Base-by-base conservation (phyloP, 2,797 vertebrate species). In the Zenarchopterus dispar region DNA sequence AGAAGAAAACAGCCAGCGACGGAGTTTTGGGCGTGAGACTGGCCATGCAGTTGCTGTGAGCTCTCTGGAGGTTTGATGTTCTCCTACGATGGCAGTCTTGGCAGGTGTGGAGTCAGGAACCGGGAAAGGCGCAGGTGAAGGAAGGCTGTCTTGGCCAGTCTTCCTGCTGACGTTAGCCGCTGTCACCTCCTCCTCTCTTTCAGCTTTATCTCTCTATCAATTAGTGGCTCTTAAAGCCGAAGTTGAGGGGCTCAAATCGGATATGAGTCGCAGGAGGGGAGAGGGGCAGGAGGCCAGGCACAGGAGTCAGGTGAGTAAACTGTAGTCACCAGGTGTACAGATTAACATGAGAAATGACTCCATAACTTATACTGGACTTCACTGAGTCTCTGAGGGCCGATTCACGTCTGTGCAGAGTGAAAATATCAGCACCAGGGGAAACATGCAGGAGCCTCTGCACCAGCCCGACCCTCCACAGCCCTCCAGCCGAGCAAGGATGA, bases 201-300 rank as follows among this genome's bases (percentile, higher is more conserved):
- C 95, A 53, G 93, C 90, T 67, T 63, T 95, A 71, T 94, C 94
- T 43, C 78, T 97, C 60, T 95, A 94, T 86, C 93, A 94, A 21
- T 90, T 96, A 75, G 71, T 94, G 81, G 87, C 81, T 24, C 90
- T 99, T 76, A 93, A 95, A 88, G 93, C 93, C 1, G 96, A 98
- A 84, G 92, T 98, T 58, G 92, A 92, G 65, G 88, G 76, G 24
- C 92, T 99, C 71, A 94, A 86, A 62, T 91, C 77, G 0, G 91
- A 97, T 67, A 71, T 92, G 31, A 76, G 45, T 55, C 84, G 79
- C 65, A 87, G 84, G 77, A 91, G 86, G 81, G 87, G 89, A 51
- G 90, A 93, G 48, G 64, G 77, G 21, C 71, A 65, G 13, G 74
- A 77, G 28, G 42, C 33, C 66, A 56, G 28, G 43, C 67, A 64